Evolutionary conservation across 1,140 invertebrate species (phyloP), one percentile per base, ranked within the genome.

Genomic region (Papilio glaucus): DNA sequence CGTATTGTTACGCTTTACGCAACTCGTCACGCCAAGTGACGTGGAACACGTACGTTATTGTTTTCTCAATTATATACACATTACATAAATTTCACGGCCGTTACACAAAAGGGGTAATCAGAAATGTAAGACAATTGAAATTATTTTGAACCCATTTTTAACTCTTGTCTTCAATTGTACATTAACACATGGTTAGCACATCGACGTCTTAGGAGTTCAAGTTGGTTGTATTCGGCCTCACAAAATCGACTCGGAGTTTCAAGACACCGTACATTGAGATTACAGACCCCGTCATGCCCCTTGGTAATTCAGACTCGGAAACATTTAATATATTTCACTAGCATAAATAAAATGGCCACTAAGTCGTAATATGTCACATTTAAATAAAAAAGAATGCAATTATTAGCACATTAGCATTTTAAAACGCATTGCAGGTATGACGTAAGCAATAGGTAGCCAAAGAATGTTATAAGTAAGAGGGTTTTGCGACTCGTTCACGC

Each of bases 1-100:
- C 9, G n/a, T 18, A 57, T 57, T 57, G 49, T 57, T 57, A 57
- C 49, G 49, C 49, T 57, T 57, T 57, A 57, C 49, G 49, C 49
- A 57, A 57, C 49, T 24, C 49, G 49, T 57, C 49, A 21, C 21
- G 49, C 49, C 49, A 57, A 57, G 18, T 57, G 49, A 57, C 49
- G 21, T 57, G 18, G 21, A 57, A 57, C 49, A 57, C 49, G 49
- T 21, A 57, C 49, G 12, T 24, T 53, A 53, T 53, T 57, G 49
- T 57, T 57, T 57, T 57, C 49, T 57, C 49, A 24, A 57, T 57
- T 57, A 5, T 57, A 57, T 24, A 26, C 49, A 57, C 24, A 57
- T 57, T 21, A 57, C 8, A 57, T 57, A 57, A 18, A 26, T 45
- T 45, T 45, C 42, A 15, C n/a, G 1, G 15, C 42, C 4, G 42